Percentiles rank a stretch among this genome's conserved stretches.
Conservation (phyloP, 2,888 invertebrate species). For the Eristalinus aeneus region DNA sequence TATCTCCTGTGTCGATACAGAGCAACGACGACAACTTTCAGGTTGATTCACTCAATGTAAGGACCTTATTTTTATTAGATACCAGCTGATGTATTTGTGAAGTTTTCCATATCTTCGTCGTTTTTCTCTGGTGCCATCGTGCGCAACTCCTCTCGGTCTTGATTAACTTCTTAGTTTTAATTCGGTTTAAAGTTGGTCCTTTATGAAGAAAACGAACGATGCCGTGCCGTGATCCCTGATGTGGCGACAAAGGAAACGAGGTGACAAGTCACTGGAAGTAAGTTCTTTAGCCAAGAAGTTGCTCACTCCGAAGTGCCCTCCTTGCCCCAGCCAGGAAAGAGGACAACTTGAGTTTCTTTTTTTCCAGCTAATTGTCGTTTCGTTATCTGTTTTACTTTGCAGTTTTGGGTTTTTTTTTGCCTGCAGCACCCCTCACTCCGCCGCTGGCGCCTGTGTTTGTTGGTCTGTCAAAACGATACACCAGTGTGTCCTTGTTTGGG, state of each 20-base stretch:
- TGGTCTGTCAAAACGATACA: conserved; percentile 63
- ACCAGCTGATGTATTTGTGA: conserved; percentile 59
- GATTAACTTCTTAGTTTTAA: conserved; percentile 71
- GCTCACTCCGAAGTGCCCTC: neutral
- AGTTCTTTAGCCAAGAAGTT: conserved; percentile 13
- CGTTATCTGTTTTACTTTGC: conserved; percentile 55
- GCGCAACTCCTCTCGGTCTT: conserved; percentile 31
- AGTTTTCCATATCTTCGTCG: conserved; percentile 21
- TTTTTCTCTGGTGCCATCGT: neutral
- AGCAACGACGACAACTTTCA: conserved; percentile 30
- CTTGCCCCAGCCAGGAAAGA: neutral
- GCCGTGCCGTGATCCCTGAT: neutral
- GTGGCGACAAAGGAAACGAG: conserved; percentile 22
- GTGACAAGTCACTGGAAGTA: conserved; percentile 28
- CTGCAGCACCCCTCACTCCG: neutral
- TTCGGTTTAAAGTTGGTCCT: conserved; percentile 69
- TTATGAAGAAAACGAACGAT: neutral
- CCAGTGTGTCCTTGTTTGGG: conserved; percentile 62
- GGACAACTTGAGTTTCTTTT: conserved; percentile 12
- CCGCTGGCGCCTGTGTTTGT: neutral
- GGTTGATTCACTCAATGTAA: conserved; percentile 65
- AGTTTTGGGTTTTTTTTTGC: neutral
- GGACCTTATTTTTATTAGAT: conserved; percentile 67
- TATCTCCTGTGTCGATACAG: conserved; percentile 1
- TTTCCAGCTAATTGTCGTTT: conserved; percentile 59